phyloP scores from a whole-genome alignment of 1,140 invertebrate species.

The Samia ricini region DNA sequence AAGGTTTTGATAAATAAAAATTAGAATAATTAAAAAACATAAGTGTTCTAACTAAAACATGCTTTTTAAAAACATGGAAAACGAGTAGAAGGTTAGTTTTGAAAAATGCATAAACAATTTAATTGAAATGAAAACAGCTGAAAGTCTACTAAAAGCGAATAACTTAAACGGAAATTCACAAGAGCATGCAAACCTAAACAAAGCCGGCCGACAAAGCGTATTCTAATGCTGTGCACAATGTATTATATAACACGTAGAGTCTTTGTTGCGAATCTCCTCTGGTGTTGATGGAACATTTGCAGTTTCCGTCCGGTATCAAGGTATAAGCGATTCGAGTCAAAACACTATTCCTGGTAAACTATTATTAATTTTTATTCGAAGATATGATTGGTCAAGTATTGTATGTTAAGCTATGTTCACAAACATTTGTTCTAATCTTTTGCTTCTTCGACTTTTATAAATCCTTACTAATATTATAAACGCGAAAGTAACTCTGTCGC shows the following conservation, averaged over 20 bases:
- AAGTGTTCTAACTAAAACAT: no score
- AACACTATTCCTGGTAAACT: background rate
- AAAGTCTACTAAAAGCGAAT: background rate
- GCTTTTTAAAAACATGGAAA: no score
- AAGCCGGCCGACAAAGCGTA: conserved; percentile 36
- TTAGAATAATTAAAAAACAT: no score
- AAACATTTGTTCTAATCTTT: no score
- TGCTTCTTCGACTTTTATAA: no score
- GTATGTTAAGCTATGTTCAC: no score
- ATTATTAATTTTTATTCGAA: no score
- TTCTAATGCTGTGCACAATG: conserved; percentile 35
- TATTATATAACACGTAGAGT: conserved; percentile 28
- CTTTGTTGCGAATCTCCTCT: conserved; percentile 36
- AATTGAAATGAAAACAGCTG: background rate
- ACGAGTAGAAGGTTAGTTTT: no score
- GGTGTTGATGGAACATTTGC: conserved; percentile 37
- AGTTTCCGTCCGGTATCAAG: conserved; percentile 15
- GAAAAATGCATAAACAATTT: no score
- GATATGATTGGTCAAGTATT: no score
- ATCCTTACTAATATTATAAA: no score
- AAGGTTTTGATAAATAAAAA: background rate
- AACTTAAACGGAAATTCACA: background rate
- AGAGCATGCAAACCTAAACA: background rate
- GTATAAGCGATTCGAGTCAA: conserved; percentile 11
- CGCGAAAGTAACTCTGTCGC: no score